Evolutionary conservation across 2,888 invertebrate genomes (phyloP).

Genomic region (Xestia ashworthii): DNA sequence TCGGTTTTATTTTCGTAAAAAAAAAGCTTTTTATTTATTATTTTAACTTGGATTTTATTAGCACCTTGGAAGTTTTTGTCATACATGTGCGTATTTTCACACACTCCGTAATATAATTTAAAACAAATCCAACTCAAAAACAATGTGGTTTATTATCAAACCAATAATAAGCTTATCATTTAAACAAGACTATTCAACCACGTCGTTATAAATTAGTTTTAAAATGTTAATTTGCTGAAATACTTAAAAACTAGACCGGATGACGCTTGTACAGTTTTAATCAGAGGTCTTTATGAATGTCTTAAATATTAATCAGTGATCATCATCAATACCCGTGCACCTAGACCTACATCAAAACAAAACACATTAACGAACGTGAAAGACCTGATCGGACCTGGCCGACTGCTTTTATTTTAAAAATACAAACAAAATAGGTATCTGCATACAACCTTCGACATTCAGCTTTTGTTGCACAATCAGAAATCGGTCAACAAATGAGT

Average conservation of each 20-base stretch:
- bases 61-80: slow-evolving; percentile 23
- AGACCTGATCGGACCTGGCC: slow-evolving; percentile 24
- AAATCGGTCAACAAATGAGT: slow-evolving; percentile 51
- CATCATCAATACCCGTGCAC: slow-evolving; percentile 22
- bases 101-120: slow-evolving; percentile 9
- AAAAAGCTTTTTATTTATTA: neutral
- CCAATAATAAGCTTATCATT: neutral
- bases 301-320: neutral
- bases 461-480: slow-evolving; percentile 58
- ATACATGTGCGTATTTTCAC: slow-evolving; percentile 9
- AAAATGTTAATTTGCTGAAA: slow-evolving; percentile 22
- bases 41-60: neutral
- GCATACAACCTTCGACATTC: slow-evolving; percentile 61
- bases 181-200: slow-evolving; percentile 3
- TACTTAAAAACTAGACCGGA: slow-evolving; percentile 17
- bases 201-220: slow-evolving; percentile 10
- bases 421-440: slow-evolving; percentile 47
- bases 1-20: no score
- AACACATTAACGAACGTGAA: slow-evolving; percentile 19
- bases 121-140: slow-evolving; percentile 15
- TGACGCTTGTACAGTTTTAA: slow-evolving; percentile 3
- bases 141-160: slow-evolving; percentile 6
- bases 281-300: neutral
- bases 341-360: slow-evolving; percentile 43
- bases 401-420: slow-evolving; percentile 46